These are phyloP conservation scores for Ruditapes philippinarum DNA, from an alignment of 1,140 invertebrate species.

Conservation along the genomic window DNA sequence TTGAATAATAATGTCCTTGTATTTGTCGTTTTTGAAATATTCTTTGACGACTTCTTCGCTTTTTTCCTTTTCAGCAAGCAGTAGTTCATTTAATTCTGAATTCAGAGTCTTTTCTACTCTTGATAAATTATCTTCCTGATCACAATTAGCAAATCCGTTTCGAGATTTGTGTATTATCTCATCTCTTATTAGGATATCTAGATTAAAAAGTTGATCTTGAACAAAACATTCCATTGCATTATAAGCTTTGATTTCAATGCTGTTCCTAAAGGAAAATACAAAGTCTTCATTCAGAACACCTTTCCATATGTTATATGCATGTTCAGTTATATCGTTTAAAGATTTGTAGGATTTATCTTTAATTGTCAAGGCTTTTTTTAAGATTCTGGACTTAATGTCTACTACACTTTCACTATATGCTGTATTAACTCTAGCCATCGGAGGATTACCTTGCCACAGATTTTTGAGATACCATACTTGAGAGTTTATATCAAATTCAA, in stretches of 20 bases:
- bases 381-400: not conserved
- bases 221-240: not conserved
- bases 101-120: not conserved
- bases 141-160: not conserved
- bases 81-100: no score
- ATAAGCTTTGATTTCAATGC: not conserved
- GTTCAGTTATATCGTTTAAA: not conserved
- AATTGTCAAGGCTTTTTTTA: not conserved
- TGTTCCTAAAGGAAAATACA: slow-evolving; percentile 3
- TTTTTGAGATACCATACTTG: not conserved
- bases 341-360: not conserved
- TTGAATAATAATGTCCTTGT: not conserved
- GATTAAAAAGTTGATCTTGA: not conserved
- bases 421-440: not conserved
- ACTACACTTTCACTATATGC: not conserved
- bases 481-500: not conserved
- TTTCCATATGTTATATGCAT: not conserved
- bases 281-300: slow-evolving; percentile 2
- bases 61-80: not conserved
- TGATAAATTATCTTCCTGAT: not conserved
- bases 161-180: not conserved
- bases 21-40: not conserved
- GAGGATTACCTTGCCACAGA: slow-evolving; percentile 5
- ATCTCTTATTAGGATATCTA: not conserved
- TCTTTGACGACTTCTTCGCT: not conserved